Evolutionary conservation across 2,797 vertebrate species (phyloP).

Genomic region (Cebuella pygmaea): DNA sequence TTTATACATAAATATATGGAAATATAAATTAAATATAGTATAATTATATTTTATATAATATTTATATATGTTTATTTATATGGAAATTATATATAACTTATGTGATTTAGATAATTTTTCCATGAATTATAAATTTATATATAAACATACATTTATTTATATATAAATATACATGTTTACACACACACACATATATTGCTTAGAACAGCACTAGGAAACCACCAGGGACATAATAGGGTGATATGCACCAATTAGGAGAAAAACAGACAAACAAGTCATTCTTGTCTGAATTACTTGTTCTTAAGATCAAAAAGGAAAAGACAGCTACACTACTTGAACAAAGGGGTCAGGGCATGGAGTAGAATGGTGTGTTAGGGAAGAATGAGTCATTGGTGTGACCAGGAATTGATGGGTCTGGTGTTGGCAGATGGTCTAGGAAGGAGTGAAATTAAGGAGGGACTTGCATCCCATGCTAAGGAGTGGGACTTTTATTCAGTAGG

Average conservation of each 20-base stretch:
- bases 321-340: background rate
- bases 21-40: background rate
- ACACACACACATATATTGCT: background rate
- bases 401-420: background rate
- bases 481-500: background rate
- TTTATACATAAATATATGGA: too few relatives aligned
- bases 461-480: background rate
- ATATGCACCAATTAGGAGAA: background rate
- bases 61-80: background rate
- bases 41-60: background rate
- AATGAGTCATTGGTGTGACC: background rate
- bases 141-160: background rate
- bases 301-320: background rate
- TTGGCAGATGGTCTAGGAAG: background rate
- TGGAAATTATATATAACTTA: background rate
- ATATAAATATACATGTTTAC: background rate
- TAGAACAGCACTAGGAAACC: background rate
- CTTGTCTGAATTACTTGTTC: background rate
- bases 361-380: background rate
- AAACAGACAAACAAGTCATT: background rate
- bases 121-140: background rate
- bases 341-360: background rate
- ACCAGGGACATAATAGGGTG: background rate
- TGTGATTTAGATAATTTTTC: background rate
- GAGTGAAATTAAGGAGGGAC: background rate